Percentiles rank a stretch among this genome's conserved stretches.
phyloP scores from a whole-genome alignment of 2,888 invertebrate species.

The Eristalis intricaria region DNA sequence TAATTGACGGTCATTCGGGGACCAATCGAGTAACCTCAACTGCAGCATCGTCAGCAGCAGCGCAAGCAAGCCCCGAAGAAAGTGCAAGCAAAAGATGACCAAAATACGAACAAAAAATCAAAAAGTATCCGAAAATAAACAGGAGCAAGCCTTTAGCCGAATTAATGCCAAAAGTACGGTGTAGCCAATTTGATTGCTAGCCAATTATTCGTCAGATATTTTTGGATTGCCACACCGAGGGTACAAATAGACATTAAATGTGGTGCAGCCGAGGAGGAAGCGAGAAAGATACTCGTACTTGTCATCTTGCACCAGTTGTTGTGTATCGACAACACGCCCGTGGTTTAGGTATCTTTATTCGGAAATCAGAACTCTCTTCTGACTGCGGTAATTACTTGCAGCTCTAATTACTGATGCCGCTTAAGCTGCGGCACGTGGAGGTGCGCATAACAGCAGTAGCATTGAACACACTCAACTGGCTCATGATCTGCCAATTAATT shows the following conservation, averaged over 20 bases:
- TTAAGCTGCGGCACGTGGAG: background rate
- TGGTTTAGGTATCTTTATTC: constrained; percentile 24
- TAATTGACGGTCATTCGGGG: constrained; percentile 57
- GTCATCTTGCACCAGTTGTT: constrained; percentile 26
- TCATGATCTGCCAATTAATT: constrained; percentile 65
- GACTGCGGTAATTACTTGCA: constrained; percentile 62
- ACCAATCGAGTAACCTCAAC: constrained; percentile 19
- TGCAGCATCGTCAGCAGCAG: background rate
- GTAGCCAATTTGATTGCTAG: constrained; percentile 73
- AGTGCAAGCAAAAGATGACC: constrained; percentile 21
- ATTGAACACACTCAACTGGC: constrained; percentile 18
- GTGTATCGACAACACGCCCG: constrained; percentile 2
- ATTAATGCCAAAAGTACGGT: constrained; percentile 67
- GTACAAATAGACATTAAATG: constrained; percentile 42
- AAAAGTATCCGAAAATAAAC: constrained; percentile 51
- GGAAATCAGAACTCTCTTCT: constrained; percentile 17
- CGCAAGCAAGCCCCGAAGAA: background rate
- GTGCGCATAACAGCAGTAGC: background rate
- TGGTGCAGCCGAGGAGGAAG: background rate
- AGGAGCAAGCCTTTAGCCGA: constrained; percentile 39
- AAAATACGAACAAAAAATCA: constrained; percentile 10
- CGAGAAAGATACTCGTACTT: background rate
- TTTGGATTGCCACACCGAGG: constrained; percentile 37
- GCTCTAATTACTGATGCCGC: constrained; percentile 56
- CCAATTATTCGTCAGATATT: constrained; percentile 72